A percentile compares a stretch with the other conserved stretches of the same genome.
Conservation (phyloP, 2,888 invertebrate species). For the Xylota sylvarum region DNA sequence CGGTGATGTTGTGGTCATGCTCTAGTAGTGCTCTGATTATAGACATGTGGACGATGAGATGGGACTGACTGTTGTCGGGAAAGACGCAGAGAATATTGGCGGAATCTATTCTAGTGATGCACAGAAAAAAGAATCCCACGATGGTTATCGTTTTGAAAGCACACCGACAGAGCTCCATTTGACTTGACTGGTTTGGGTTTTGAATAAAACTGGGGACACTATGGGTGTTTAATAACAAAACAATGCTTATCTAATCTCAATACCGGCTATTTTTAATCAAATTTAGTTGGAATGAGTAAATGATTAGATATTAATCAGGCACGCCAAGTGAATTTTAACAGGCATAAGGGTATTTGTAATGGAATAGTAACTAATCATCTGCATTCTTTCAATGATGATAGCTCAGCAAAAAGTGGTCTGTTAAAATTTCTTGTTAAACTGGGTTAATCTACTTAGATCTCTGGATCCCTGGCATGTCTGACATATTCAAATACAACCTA, state of each 20-base stretch:
- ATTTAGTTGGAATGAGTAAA: neutral
- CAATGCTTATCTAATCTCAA: neutral
- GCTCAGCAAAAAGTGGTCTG: too few relatives aligned
- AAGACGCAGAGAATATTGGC: neutral
- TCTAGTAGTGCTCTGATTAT: constrained; percentile 81
- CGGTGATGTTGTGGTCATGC: constrained; percentile 83
- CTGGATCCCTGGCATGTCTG: too few relatives aligned
- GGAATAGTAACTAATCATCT: too few relatives aligned
- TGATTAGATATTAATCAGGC: neutral
- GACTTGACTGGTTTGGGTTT: neutral
- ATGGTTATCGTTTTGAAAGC: neutral
- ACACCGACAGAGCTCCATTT: neutral
- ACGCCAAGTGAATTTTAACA: neutral
- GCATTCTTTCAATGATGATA: too few relatives aligned
- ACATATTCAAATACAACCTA: too few relatives aligned
- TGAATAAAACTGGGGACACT: neutral
- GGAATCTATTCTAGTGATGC: neutral
- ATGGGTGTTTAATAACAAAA: neutral
- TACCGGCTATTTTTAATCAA: neutral
- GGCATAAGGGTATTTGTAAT: too few relatives aligned
- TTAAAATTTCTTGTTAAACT: too few relatives aligned
- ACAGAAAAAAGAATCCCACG: neutral
- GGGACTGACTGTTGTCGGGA: constrained; percentile 50
- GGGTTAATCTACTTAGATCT: too few relatives aligned
- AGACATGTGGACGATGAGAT: constrained; percentile 83